These are phyloP conservation scores for Chascanopsetta lugubris DNA, from an alignment of 2,113 vertebrate genomes.

Conservation along the genomic window DNA sequence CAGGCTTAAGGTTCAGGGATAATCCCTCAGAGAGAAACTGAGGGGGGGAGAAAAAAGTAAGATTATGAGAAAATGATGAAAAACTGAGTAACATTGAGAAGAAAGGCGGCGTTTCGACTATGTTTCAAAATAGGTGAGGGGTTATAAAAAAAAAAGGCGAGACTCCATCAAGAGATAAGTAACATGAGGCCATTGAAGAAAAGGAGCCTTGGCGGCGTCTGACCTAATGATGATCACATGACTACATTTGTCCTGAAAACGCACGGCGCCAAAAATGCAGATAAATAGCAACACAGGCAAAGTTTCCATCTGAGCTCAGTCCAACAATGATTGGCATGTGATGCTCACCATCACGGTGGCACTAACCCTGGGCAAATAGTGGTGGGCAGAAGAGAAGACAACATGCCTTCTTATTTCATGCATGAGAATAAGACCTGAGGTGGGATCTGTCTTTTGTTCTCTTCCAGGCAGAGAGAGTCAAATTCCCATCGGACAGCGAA, in stretches of 20 bases:
- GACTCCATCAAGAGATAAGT: slow-evolving; percentile 42
- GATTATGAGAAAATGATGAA: slow-evolving; percentile 71
- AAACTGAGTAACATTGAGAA: slow-evolving; percentile 55
- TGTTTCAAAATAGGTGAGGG: slow-evolving; percentile 54
- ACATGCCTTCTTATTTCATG: slow-evolving; percentile 32
- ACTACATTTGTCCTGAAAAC: slow-evolving; percentile 38
- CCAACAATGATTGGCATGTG: slow-evolving; percentile 52
- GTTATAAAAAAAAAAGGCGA: slow-evolving; percentile 25
- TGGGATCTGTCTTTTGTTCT: slow-evolving; percentile 55
- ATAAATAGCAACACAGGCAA: slow-evolving; percentile 10
- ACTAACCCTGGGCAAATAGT: slow-evolving; percentile 19
- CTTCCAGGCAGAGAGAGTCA: slow-evolving; percentile 44
- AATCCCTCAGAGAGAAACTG: slow-evolving; percentile 49
- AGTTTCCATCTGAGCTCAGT: slow-evolving; percentile 33
- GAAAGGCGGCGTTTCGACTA: slow-evolving; percentile 37
- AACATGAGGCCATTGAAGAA: slow-evolving; percentile 16
- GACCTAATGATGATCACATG: slow-evolving; percentile 22
- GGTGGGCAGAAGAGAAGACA: slow-evolving; percentile 34
- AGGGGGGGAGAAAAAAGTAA: slow-evolving; percentile 10
- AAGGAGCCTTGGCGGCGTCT: not conserved
- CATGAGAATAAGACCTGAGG: slow-evolving; percentile 42
- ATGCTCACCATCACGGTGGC: slow-evolving; percentile 4
- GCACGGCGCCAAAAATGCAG: slow-evolving; percentile 15
- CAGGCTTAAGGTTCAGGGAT: slow-evolving; percentile 44
- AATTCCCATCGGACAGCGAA: slow-evolving; percentile 51